Conservation (phyloP, 2,888 invertebrate genomes). For the Amiota communis region DNA sequence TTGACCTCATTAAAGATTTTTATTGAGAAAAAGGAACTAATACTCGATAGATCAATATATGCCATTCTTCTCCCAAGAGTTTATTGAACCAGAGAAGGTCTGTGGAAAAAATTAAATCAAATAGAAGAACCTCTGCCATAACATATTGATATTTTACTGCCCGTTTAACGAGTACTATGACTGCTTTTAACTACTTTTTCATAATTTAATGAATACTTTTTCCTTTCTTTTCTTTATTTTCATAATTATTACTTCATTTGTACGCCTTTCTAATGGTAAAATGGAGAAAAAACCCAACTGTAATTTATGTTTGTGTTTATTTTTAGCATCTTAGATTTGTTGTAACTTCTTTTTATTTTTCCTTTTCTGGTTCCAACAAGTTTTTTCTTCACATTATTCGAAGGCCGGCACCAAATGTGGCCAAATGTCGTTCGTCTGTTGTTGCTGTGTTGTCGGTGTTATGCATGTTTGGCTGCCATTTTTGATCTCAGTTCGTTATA, state of each 20-base stretch:
- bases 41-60: no score
- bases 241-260: constrained; percentile 1
- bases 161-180: not conserved
- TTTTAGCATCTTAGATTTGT: constrained; percentile 8
- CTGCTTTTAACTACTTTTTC: not conserved
- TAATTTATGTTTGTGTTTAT: not conserved
- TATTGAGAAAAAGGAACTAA: no score
- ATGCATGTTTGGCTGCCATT: not conserved
- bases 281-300: no score
- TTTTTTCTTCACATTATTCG: constrained; percentile 1
- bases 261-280: not conserved
- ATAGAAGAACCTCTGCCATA: no score
- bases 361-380: not conserved
- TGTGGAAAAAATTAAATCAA: no score
- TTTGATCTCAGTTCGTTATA: constrained; percentile 13
- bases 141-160: not conserved
- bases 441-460: not conserved
- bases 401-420: constrained; percentile 16
- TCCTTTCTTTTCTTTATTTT: not conserved
- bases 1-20: no score
- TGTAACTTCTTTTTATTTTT: not conserved
- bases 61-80: no score
- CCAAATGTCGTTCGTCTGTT: constrained; percentile 5
- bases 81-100: no score
- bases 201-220: not conserved